phyloP scores from a whole-genome alignment of 2,797 vertebrate species.

The Semotilus atromaculatus region DNA sequence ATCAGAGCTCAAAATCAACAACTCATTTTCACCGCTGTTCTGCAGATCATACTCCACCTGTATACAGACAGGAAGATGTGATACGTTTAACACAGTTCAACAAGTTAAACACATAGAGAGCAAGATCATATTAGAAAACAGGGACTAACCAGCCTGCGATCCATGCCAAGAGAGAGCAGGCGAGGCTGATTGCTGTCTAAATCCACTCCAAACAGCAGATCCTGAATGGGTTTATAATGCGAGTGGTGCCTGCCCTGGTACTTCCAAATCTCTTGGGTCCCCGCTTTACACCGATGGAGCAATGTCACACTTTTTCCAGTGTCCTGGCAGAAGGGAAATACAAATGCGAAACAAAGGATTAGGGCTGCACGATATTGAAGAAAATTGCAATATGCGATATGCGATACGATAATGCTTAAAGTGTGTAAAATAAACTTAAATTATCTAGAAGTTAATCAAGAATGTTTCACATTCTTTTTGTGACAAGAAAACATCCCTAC shows the following conservation, averaged over 20 bases:
- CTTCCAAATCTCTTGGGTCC: conserved; percentile 74
- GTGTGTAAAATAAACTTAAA: too few species aligned
- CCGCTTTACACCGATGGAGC: conserved; percentile 67
- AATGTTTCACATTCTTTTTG: too few species aligned
- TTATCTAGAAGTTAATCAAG: too few species aligned
- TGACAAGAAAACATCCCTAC: too few species aligned
- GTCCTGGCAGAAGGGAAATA: conserved; percentile 77
- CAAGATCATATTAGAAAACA: conserved; percentile 8
- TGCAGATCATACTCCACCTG: conserved; percentile 93
- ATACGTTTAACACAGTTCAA: background rate
- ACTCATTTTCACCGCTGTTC: conserved; percentile 73
- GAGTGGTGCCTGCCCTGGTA: conserved; percentile 83
- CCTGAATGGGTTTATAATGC: conserved; percentile 88
- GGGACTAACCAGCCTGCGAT: conserved; percentile 83
- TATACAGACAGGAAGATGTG: conserved; percentile 14
- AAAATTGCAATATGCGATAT: too few species aligned
- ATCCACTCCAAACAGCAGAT: conserved; percentile 89
- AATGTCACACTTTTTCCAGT: conserved; percentile 82
- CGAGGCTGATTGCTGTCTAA: conserved; percentile 81
- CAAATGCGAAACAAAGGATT: background rate
- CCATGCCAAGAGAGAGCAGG: conserved; percentile 90
- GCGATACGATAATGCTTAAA: too few species aligned
- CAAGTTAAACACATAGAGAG: conserved; percentile 1
- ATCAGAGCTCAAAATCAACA: conserved; percentile 79
- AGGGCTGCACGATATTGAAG: too few species aligned